Base-by-base conservation (phyloP, 1,140 invertebrate species). In the Drosophila azteca region DNA sequence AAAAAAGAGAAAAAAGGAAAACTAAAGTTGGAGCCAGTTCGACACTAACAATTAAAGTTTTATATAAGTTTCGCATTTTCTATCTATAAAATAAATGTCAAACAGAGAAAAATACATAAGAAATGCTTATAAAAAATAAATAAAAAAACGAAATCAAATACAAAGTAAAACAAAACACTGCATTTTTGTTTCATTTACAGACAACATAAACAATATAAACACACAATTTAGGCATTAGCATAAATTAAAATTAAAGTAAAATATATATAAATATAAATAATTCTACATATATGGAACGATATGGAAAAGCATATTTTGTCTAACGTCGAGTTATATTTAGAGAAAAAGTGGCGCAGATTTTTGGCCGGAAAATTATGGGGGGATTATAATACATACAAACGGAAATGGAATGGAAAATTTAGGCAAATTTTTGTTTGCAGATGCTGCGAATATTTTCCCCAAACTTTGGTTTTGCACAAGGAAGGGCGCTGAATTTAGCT, bases 311-410 rank as follows among this genome's bases (percentile, higher is more conserved):
- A 84, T 84, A 84, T 84, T 84, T 84, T 84, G 81, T 85, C 77
- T 84, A 84, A 84, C 80, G 77, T 84, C 76, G 68, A 80, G 81
- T 84, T 79, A 72, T 81, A 77, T 84, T 84, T 74, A 84, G 72
- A 84, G 45, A 43, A 67, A 72, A 11, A 39, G 13, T 39, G 57
- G 57, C 41, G 59, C 62, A 79, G 17, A 61, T 57, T 71, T 76
- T 58, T 61, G 58, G 57, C 61, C 57, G 62, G 43, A 24, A 66
- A 79, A 67, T 79, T 53, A 61, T 39, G 20, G 54, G 55, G 70
- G 44, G 39, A 39, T 52, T 58, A 52, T 29, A 57, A 74, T 51
- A 74, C 35, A 50, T 55, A 74, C 35, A 50, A 31, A 57, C 11
- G 48, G 58, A 63, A 66, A 52, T 15, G 57, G 24, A 58, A 53